phyloP scores from a whole-genome alignment of 1,140 invertebrate genomes.

The Carposina sasakii region DNA sequence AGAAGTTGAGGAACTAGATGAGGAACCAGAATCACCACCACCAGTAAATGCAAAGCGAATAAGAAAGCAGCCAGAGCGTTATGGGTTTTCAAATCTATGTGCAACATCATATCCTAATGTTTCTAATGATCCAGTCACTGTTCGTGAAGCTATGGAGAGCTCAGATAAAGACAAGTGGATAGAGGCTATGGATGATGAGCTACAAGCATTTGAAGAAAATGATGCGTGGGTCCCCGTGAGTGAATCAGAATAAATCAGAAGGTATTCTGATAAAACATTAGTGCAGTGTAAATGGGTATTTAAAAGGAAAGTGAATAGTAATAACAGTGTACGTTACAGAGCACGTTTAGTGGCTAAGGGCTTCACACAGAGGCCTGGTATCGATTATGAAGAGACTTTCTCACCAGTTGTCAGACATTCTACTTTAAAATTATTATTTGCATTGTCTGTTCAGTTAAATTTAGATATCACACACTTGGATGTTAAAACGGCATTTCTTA shows the following conservation, averaged over 20 bases:
- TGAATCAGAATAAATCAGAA: no score
- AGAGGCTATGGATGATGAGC: slow-evolving; percentile 33
- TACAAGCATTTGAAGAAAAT: slow-evolving; percentile 36
- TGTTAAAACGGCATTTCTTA: slow-evolving; percentile 19
- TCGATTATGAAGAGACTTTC: slow-evolving; percentile 30
- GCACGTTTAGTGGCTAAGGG: slow-evolving; percentile 32
- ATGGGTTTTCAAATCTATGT: slow-evolving; percentile 3
- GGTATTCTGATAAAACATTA: slow-evolving; percentile 33
- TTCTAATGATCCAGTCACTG: slow-evolving; percentile 2
- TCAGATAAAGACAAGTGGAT: slow-evolving; percentile 32
- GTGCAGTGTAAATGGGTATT: slow-evolving; percentile 52
- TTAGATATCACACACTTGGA: slow-evolving; percentile 15
- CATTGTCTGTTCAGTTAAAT: slow-evolving; percentile 17
- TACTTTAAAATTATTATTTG: slow-evolving; percentile 21
- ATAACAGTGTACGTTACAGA: slow-evolving; percentile 19
- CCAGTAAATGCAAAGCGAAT: no score
- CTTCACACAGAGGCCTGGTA: slow-evolving; percentile 20
- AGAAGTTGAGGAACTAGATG: no score
- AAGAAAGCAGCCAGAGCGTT: slow-evolving; percentile 1
- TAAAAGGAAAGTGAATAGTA: slow-evolving; percentile 30
- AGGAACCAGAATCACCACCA: not conserved
- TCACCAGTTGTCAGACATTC: slow-evolving; percentile 19
- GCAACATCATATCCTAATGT: not conserved
- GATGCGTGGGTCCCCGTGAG: slow-evolving; percentile 27
- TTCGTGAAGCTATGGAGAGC: slow-evolving; percentile 26